phyloP scores from a whole-genome alignment of 1,140 invertebrate species.

The Mycetomoellerius zeteki region DNA sequence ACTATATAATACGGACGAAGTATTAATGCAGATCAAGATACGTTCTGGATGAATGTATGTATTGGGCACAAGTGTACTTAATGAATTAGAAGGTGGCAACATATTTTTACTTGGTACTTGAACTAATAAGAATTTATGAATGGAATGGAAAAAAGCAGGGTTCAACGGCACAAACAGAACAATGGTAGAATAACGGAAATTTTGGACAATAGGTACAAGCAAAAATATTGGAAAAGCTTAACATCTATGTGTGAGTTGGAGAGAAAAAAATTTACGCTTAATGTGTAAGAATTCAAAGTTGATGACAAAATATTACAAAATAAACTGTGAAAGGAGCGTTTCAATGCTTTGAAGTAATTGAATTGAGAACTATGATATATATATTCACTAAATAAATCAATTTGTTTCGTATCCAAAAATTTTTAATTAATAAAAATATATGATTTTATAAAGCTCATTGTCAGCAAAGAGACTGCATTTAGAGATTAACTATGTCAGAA shows the following conservation, averaged over 20 bases:
- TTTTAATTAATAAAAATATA: constrained; percentile 15
- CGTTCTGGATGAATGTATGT: constrained; percentile 43
- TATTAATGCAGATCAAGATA: constrained; percentile 33
- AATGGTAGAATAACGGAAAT: not conserved
- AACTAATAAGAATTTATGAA: constrained; percentile 37
- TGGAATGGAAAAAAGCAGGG: constrained; percentile 26
- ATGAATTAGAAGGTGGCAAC: constrained; percentile 36
- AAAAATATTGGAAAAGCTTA: constrained; percentile 23
- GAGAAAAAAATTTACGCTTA: constrained; percentile 45
- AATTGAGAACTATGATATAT: not conserved
- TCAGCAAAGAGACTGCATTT: constrained; percentile 9
- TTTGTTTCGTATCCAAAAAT: not conserved
- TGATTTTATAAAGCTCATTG: not conserved
- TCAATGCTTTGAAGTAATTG: constrained; percentile 45
- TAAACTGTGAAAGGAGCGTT: constrained; percentile 37
- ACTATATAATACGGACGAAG: constrained; percentile 29
- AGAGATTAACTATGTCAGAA: constrained; percentile 12
- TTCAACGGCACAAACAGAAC: not conserved
- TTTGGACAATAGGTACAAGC: constrained; percentile 12
- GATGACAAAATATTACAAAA: constrained; percentile 31
- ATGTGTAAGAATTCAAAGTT: constrained; percentile 16
- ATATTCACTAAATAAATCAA: not conserved
- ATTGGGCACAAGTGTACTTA: constrained; percentile 63
- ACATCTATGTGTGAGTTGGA: constrained; percentile 1
- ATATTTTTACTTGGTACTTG: constrained; percentile 54